Evolutionary conservation across 2,113 vertebrate species (phyloP), one percentile per base, ranked within the genome.

Genomic region (Campylomormyrus numenius): DNA sequence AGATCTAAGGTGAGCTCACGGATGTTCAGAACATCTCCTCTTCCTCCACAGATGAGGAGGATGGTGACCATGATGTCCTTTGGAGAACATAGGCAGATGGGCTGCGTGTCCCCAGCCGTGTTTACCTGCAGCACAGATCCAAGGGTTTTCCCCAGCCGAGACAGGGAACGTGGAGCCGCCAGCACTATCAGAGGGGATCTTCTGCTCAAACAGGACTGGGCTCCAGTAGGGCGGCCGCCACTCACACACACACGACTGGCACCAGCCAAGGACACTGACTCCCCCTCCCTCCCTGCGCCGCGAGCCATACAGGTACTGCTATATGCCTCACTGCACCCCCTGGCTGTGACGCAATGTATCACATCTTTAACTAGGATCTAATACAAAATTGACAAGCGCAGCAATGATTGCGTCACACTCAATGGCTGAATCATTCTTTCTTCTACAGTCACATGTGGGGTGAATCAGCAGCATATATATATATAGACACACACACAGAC

Each of bases 201-300:
- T 92, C 92, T 95, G 91, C 88, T 93, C 95, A 96, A 96, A 96
- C 94, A 96, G 90, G 96, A 70, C 5, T 89, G 48, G 95, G 95
- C 95, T 93, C 95, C 95, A 95, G 93, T 24, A 19, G 6, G 95
- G 91, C 93, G 89, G 93, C 77, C 94, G 90, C 90, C 91, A 93
- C 94, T 91, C 94, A 92, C 91, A 91, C 92, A 93, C 95, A 95
- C 94, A 95, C 94, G 95, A 94, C 92, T 91, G 85, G 91, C 91
- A 88, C 62, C 5, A 50, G 83, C 90, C 50, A 58, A 92, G 95
- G 95, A 46, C 95, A 93, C 93, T 94, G 93, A 92, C 92, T 90
- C 56, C 93, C 91, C 88, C 88, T 56, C 53, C 53, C 19, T 56
- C 53, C 53, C 53, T 24, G 53, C 5, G 5, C 5, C 5, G 19